A percentile compares a stretch with the other conserved stretches of the same genome.
These are phyloP conservation scores for Planiliza haematocheilus DNA, from an alignment of 2,113 vertebrate genomes.

Conservation along the genomic window DNA sequence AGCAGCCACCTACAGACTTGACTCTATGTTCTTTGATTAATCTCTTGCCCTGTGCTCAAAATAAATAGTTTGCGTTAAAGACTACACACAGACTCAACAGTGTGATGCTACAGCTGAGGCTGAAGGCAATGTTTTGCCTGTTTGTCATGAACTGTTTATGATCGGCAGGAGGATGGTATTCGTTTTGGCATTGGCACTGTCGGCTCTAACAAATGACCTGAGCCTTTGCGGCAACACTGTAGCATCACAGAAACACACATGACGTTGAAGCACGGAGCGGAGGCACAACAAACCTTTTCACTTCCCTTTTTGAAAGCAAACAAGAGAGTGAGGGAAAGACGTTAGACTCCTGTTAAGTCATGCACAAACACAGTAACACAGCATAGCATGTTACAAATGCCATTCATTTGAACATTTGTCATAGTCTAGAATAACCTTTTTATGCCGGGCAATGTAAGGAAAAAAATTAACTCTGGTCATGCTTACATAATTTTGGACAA, in stretches of 20 bases:
- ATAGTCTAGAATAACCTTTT: neutral
- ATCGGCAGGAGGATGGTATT: neutral
- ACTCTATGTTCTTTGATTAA: neutral
- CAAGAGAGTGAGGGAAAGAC: constrained; percentile 68
- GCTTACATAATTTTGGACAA: too few species aligned
- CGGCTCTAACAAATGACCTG: neutral
- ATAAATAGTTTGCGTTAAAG: constrained; percentile 6
- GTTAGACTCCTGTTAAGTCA: constrained; percentile 59
- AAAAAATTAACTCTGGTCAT: too few species aligned
- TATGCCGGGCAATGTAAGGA: too few species aligned
- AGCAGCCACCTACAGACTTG: neutral
- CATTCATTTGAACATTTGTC: constrained; percentile 14
- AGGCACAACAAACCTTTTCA: constrained; percentile 84
- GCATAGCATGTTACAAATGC: constrained; percentile 20
- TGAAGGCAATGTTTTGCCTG: neutral
- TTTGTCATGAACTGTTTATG: neutral
- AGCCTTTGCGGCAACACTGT: constrained; percentile 16
- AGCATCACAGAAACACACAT: constrained; percentile 50
- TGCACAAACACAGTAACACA: constrained; percentile 44
- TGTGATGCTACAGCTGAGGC: constrained; percentile 35
- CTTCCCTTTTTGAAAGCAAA: constrained; percentile 84
- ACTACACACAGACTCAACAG: constrained; percentile 22
- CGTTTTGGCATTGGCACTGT: neutral
- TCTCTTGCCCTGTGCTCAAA: constrained; percentile 31
- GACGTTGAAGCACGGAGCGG: constrained; percentile 51